A percentile compares a stretch with the other conserved stretches of the same genome.
Evolutionary conservation across 1,140 invertebrate genomes (phyloP).

Genomic region (Daktulosphaira vitifoliae): DNA sequence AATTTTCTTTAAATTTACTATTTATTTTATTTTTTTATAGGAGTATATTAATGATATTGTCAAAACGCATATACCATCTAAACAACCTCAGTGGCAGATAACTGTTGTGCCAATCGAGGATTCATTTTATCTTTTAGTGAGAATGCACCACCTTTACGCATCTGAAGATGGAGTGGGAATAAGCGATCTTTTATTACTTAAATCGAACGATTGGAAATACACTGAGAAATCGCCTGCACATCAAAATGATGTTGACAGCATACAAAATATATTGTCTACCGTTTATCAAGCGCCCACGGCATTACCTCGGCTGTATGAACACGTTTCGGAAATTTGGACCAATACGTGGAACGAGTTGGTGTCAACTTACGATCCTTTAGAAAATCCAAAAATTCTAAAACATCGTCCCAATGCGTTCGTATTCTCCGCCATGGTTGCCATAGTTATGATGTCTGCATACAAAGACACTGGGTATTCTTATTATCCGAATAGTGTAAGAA

Average conservation of each 20-base stretch:
- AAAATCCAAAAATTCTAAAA: constrained; percentile 57
- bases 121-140: constrained; percentile 60
- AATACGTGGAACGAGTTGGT: constrained; percentile 73
- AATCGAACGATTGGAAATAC: constrained; percentile 43
- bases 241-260: constrained; percentile 29
- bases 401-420: constrained; percentile 51
- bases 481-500: constrained; percentile 47
- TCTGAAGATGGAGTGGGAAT: constrained; percentile 60
- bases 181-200: constrained; percentile 62
- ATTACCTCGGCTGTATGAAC: constrained; percentile 55
- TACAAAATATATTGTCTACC: constrained; percentile 29
- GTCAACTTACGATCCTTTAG: constrained; percentile 63
- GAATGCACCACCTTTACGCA: constrained; percentile 65
- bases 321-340: constrained; percentile 56
- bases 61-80: constrained; percentile 60
- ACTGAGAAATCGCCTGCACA: not conserved
- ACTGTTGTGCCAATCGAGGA: constrained; percentile 55
- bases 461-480: constrained; percentile 39
- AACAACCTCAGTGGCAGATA: constrained; percentile 70
- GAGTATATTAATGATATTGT: constrained; percentile 68
- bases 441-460: constrained; percentile 52
- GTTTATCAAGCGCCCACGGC: constrained; percentile 48
- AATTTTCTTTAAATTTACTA: too few relatives aligned
- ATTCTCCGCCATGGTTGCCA: constrained; percentile 50
- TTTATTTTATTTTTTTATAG: constrained; percentile 45